Conservation (phyloP, 2,797 vertebrate species). For the Onychomys arenicola region DNA sequence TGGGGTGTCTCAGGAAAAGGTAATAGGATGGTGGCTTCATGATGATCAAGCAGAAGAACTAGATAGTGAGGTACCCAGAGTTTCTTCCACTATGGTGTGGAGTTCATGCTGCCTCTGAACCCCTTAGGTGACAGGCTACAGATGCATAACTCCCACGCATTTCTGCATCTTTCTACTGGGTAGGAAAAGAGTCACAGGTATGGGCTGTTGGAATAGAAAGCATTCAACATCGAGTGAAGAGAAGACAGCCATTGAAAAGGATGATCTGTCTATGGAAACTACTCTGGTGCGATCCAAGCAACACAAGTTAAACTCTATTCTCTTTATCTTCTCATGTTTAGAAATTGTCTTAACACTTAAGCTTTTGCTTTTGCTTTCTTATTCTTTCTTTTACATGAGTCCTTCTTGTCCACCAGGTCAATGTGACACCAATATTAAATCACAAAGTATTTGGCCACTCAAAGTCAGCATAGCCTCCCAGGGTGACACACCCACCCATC, state of each 20-base stretch:
- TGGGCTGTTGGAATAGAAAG: not conserved
- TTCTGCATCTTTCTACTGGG: not conserved
- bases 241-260: not conserved
- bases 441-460: not conserved
- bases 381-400: not conserved
- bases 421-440: conserved; percentile 28
- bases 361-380: not conserved
- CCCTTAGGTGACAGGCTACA: not conserved
- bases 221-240: not conserved
- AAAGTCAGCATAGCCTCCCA: not conserved
- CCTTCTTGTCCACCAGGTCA: not conserved
- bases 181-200: not conserved
- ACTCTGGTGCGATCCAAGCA: not conserved
- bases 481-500: no score
- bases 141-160: not conserved
- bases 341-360: not conserved
- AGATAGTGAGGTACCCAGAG: not conserved
- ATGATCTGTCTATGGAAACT: not conserved
- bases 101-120: not conserved
- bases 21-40: not conserved
- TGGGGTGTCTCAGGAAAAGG: not conserved
- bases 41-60: rapidly evolving
- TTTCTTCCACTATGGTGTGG: not conserved
- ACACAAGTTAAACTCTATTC: not conserved
- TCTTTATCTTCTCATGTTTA: not conserved